These are phyloP conservation scores for Mus caroli DNA, from an alignment of 2,797 vertebrate species.

Conservation along the genomic window DNA sequence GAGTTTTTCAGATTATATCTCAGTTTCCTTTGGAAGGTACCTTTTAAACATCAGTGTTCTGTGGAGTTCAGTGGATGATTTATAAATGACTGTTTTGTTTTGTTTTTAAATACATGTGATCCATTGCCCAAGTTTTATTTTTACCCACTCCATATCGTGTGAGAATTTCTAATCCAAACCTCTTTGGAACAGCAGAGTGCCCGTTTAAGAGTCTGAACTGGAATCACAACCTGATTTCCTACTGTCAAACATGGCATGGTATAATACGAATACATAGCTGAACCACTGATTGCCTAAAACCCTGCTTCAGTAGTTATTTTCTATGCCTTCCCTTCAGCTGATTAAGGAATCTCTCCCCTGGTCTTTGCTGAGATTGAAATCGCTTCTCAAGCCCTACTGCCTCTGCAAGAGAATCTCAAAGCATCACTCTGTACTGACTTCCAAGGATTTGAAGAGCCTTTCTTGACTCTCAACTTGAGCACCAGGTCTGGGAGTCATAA, in stretches of 20 bases:
- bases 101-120: background rate
- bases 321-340: background rate
- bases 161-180: background rate
- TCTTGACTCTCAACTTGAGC: background rate
- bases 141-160: background rate
- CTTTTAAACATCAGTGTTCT: background rate
- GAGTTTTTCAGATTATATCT: background rate
- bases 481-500: background rate
- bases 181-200: background rate
- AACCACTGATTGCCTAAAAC: background rate
- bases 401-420: background rate
- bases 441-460: background rate
- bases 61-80: background rate
- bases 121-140: background rate
- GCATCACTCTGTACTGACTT: background rate
- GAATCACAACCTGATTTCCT: background rate
- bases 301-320: background rate
- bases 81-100: background rate
- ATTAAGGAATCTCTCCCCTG: background rate
- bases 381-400: background rate
- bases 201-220: background rate
- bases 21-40: constrained; percentile 32
- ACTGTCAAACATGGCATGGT: background rate
- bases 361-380: background rate
- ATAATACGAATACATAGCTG: background rate